Evolutionary conservation across 2,888 invertebrate species (phyloP).

Genomic region (Drosophila pegasa): DNA sequence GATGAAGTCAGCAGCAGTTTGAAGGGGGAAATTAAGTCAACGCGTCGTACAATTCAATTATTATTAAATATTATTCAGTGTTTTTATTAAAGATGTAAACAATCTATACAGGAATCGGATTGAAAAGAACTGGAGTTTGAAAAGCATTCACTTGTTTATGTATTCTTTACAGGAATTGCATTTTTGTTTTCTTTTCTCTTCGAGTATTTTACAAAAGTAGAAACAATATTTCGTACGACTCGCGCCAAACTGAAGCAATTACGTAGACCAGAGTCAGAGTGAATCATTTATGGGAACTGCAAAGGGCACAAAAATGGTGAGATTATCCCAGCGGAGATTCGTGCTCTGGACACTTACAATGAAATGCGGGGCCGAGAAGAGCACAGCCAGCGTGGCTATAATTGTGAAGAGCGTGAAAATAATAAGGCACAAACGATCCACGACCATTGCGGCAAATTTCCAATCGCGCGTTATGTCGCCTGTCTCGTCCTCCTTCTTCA

Average conservation of each 20-base stretch:
- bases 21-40: conserved; percentile 12
- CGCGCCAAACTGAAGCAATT: conserved; percentile 44
- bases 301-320: not conserved
- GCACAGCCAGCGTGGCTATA: conserved; percentile 97
- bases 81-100: not conserved
- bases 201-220: conserved; percentile 59
- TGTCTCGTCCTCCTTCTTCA: conserved; percentile 96
- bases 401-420: conserved; percentile 99
- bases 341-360: conserved; percentile 87
- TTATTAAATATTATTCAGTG: too few relatives aligned
- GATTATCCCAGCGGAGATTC: not conserved
- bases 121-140: conserved; percentile 35
- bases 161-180: conserved; percentile 48
- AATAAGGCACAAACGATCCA: conserved; percentile 99
- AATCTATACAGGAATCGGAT: conserved; percentile 14
- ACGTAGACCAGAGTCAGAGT: conserved; percentile 33
- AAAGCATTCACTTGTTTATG: conserved; percentile 55
- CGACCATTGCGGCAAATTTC: conserved; percentile 99
- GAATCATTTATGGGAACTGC: conserved; percentile 79
- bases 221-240: conserved; percentile 67
- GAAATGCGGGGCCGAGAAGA: conserved; percentile 97
- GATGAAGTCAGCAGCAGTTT: conserved; percentile 10
- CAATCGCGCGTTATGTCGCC: conserved; percentile 98
- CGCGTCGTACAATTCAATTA: conserved; percentile 39
- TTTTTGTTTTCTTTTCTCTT: conserved; percentile 1